Conservation (phyloP, 1,140 invertebrate species). For the Tribolium madens region DNA sequence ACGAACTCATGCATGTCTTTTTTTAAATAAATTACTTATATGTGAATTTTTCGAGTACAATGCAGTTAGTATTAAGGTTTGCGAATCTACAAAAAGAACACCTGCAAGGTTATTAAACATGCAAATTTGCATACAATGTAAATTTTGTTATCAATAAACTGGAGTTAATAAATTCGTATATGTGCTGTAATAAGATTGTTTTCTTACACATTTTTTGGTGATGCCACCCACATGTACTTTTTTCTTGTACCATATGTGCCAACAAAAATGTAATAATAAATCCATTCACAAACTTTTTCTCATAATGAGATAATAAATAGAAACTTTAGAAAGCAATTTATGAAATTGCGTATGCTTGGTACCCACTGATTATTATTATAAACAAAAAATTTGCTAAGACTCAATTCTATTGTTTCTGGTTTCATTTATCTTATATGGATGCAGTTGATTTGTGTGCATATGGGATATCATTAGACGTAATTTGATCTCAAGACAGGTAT, state of each 20-base stretch:
- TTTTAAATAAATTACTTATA: not conserved
- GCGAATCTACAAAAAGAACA: not conserved
- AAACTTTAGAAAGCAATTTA: not conserved
- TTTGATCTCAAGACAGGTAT: constrained; percentile 18
- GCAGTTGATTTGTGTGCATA: constrained; percentile 8
- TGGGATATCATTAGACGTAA: constrained; percentile 17
- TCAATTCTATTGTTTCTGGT: not conserved
- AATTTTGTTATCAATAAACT: not conserved
- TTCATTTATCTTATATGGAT: not conserved
- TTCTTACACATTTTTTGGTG: too few relatives aligned
- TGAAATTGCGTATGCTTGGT: not conserved
- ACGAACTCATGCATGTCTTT: not conserved
- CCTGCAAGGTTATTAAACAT: constrained; percentile 10
- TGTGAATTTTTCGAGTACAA: constrained; percentile 1
- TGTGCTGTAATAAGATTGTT: not conserved
- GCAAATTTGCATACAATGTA: constrained; percentile 4
- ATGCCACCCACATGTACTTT: too few relatives aligned
- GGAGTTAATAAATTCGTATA: not conserved
- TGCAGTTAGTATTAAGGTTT: not conserved
- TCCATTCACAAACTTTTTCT: not conserved
- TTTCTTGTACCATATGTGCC: not conserved
- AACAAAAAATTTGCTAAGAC: not conserved
- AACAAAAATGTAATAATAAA: not conserved
- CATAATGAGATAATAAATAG: not conserved
- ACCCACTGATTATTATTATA: not conserved